These are phyloP conservation scores for Stictocephala bisonia DNA, from an alignment of 2,888 invertebrate genomes.

Conservation along the genomic window DNA sequence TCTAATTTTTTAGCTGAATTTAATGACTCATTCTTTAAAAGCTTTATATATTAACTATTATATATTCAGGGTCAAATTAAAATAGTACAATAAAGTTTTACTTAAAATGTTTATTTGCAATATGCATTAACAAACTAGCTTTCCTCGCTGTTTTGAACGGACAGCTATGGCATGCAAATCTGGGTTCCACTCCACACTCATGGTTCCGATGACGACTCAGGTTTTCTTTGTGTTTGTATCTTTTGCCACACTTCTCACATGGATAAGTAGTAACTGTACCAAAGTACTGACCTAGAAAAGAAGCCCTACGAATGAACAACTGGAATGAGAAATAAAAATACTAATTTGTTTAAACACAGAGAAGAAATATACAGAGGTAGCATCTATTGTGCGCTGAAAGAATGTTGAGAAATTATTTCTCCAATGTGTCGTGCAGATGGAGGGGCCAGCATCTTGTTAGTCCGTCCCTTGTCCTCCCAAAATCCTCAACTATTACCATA, in stretches of 20 bases:
- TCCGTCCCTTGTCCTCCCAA: too few species aligned
- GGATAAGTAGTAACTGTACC: background rate
- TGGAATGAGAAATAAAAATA: background rate
- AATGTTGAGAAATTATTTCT: background rate
- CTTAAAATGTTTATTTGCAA: conserved; percentile 3
- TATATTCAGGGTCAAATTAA: background rate
- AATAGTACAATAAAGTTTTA: background rate
- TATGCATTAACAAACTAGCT: background rate
- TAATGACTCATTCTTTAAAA: background rate
- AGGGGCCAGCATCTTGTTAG: too few species aligned
- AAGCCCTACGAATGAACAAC: background rate
- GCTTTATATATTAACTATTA: too few species aligned
- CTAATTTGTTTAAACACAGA: background rate
- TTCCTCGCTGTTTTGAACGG: conserved; percentile 50
- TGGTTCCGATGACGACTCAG: conserved; percentile 53
- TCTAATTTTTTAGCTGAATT: background rate
- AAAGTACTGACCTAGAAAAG: background rate
- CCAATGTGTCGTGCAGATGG: too few species aligned
- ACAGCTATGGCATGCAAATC: conserved; percentile 59
- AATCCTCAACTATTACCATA: too few species aligned
- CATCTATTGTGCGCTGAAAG: background rate
- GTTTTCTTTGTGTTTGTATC: conserved; percentile 49
- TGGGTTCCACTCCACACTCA: conserved; percentile 63
- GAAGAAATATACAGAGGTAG: background rate
- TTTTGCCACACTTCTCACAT: conserved; percentile 52